These are phyloP conservation scores for Galerucella calmariensis DNA, from an alignment of 2,888 invertebrate genomes.

Conservation along the genomic window DNA sequence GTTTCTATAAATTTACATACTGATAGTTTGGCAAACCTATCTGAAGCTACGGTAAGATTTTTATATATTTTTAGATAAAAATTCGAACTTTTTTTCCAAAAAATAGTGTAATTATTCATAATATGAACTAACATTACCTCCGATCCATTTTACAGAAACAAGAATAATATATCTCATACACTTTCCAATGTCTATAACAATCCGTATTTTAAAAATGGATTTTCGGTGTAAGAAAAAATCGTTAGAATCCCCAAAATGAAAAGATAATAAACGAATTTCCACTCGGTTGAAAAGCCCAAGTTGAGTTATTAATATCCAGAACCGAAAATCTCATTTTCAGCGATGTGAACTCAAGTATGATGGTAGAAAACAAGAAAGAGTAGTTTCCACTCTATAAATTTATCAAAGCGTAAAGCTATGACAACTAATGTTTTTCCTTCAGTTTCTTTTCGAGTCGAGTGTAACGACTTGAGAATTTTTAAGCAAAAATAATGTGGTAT, in stretches of 20 bases:
- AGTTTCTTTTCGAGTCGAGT: not conserved
- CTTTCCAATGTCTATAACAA: not conserved
- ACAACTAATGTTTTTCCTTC: conserved; percentile 9
- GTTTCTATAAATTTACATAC: not conserved
- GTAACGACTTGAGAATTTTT: conserved; percentile 1
- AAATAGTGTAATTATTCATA: no score
- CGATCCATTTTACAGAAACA: not conserved
- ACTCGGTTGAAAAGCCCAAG: conserved; percentile 4
- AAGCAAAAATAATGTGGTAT: not conserved
- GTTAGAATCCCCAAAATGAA: conserved; percentile 15
- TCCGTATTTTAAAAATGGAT: conserved; percentile 10
- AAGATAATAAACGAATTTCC: conserved; percentile 17
- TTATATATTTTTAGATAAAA: no score
- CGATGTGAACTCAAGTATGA: conserved; percentile 29
- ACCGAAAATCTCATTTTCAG: conserved; percentile 28
- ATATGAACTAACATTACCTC: not conserved
- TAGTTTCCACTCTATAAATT: conserved; percentile 9
- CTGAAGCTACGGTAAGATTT: no score
- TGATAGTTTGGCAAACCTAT: no score
- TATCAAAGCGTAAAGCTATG: conserved; percentile 24
- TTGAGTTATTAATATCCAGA: conserved; percentile 23
- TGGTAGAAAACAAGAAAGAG: conserved; percentile 22
- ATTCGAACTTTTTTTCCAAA: no score
- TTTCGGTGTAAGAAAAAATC: not conserved
- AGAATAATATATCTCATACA: not conserved